Evolutionary conservation across 1,140 invertebrate species (phyloP).

Genomic region (Steinernema feltiae): DNA sequence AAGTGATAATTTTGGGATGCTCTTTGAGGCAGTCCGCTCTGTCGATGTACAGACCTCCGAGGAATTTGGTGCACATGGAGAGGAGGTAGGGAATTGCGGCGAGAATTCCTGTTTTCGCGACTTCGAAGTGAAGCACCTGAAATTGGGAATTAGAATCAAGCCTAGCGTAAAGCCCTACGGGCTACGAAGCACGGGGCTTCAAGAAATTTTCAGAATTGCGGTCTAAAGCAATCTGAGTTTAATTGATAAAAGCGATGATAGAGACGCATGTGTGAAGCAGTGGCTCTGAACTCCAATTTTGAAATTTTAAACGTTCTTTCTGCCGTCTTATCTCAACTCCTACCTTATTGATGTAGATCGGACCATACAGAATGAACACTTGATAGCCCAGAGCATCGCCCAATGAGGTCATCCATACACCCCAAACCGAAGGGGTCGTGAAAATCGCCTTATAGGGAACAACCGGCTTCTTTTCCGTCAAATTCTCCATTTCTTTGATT

Average conservation of each 20-base stretch:
- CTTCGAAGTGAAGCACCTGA: conserved; percentile 23
- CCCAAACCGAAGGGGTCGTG: background rate
- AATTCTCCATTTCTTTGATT: background rate
- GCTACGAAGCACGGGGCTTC: no score
- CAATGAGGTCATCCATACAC: conserved; percentile 16
- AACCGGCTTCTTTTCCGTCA: background rate
- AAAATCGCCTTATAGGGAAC: conserved; percentile 24
- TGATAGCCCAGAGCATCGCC: background rate
- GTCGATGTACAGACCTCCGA: conserved; percentile 10
- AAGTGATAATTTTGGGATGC: background rate
- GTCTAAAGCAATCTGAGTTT: no score
- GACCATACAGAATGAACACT: conserved; percentile 1
- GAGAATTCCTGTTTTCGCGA: conserved; percentile 31
- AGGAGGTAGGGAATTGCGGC: conserved; percentile 28
- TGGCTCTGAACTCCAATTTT: no score
- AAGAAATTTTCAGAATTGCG: no score
- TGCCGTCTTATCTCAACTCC: no score
- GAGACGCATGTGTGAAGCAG: no score
- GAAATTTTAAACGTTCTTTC: no score
- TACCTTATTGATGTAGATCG: conserved; percentile 7
- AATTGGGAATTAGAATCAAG: no score
- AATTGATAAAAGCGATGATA: no score
- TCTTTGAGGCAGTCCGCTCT: background rate
- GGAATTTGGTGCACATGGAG: conserved; percentile 29
- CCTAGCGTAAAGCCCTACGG: no score